Conservation (phyloP, 2,888 invertebrate species). For the Venustoraphidia nigricollis region DNA sequence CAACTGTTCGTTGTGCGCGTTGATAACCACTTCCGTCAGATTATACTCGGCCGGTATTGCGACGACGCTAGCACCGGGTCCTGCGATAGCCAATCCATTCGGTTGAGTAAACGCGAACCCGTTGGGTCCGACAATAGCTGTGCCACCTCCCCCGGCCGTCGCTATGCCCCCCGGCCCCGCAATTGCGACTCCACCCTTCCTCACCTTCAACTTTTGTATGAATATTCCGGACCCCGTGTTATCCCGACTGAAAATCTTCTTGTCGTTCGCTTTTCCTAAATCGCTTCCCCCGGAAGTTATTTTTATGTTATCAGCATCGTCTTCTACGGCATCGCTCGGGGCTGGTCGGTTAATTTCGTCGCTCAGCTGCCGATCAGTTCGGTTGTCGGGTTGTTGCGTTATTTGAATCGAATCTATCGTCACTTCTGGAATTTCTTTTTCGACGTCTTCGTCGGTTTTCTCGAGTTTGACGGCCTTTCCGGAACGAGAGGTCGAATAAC, state of each 20-base stretch:
- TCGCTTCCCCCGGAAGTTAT: conserved; percentile 14
- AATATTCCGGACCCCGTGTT: conserved; percentile 43
- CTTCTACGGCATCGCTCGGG: conserved; percentile 12
- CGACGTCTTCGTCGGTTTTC: conserved; percentile 17
- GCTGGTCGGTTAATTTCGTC: conserved; percentile 11
- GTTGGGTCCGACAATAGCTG: conserved; percentile 66
- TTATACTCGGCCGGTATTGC: conserved; percentile 46
- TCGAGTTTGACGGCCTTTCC: conserved; percentile 7
- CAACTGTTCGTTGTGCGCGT: conserved; percentile 21
- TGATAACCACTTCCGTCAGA: conserved; percentile 34
- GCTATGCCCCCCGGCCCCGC: conserved; percentile 72
- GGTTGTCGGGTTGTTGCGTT: conserved; percentile 4
- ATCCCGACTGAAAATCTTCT: not conserved
- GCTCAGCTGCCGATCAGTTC: conserved; percentile 12
- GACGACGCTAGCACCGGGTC: conserved; percentile 54
- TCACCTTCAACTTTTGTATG: conserved; percentile 51
- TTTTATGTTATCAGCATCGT: conserved; percentile 15
- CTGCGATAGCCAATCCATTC: conserved; percentile 59
- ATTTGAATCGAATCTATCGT: conserved; percentile 11
- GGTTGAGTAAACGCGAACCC: conserved; percentile 62
- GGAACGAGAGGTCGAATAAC: conserved; percentile 12
- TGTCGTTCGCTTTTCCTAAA: conserved; percentile 16
- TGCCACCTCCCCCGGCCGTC: conserved; percentile 63
- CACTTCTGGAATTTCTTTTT: conserved; percentile 8
- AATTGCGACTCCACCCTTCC: conserved; percentile 63